phyloP scores from a whole-genome alignment of 1,140 invertebrate species.

The Patella vulgata region DNA sequence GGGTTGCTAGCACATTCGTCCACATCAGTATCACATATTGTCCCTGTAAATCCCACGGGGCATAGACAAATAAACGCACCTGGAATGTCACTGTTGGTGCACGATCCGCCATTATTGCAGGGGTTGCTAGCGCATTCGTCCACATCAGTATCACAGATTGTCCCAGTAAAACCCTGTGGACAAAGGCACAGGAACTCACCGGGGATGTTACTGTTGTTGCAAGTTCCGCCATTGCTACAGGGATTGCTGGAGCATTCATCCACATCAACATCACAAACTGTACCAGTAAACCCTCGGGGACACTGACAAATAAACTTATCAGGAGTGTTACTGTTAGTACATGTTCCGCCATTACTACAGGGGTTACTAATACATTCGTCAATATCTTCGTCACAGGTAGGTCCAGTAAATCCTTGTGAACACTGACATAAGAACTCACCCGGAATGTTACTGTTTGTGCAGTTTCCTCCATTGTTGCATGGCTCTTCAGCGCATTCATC shows the following conservation, averaged over 20 bases:
- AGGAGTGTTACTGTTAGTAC: conserved; percentile 77
- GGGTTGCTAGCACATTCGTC: conserved; percentile 36
- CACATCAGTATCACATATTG: conserved; percentile 22
- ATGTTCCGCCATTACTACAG: conserved; percentile 90
- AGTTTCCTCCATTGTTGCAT: conserved; percentile 75
- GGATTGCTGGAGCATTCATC: conserved; percentile 54
- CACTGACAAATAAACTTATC: conserved; percentile 74
- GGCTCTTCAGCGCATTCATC: conserved; percentile 71
- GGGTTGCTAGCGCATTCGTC: conserved; percentile 38
- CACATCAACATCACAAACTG: conserved; percentile 50
- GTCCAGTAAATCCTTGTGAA: conserved; percentile 7
- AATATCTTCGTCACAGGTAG: conserved; percentile 22
- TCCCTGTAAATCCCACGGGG: conserved; percentile 72
- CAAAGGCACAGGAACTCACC: conserved; percentile 25
- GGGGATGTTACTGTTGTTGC: conserved; percentile 26
- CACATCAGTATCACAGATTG: conserved; percentile 38
- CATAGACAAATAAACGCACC: conserved; percentile 78
- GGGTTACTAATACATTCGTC: conserved; percentile 24
- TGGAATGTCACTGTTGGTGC: conserved; percentile 42
- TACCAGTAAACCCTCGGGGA: conserved; percentile 8
- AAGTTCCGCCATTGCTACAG: conserved; percentile 46
- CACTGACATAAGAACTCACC: conserved; percentile 18
- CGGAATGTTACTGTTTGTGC: conserved; percentile 45
- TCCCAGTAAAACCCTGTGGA: conserved; percentile 9
- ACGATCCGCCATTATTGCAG: conserved; percentile 34